Conservation (phyloP, 2,888 invertebrate species). For the Crepidodera aurea region DNA sequence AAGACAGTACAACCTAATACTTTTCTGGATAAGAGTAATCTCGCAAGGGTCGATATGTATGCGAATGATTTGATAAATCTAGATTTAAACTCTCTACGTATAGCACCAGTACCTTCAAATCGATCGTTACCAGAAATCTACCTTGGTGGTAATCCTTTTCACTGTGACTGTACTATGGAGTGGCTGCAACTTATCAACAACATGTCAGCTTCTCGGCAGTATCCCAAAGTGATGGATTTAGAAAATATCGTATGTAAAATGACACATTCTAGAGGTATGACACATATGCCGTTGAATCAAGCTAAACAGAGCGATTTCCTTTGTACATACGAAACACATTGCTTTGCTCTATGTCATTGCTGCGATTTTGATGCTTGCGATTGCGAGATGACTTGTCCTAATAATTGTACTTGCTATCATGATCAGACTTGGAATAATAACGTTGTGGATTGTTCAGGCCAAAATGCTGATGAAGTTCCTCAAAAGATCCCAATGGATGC, state of each 20-base stretch:
- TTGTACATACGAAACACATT: conserved; percentile 91
- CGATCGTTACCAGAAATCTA: conserved; percentile 87
- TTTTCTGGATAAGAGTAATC: conserved; percentile 83
- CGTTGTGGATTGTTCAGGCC: conserved; percentile 89
- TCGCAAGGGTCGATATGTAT: conserved; percentile 89
- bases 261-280: conserved; percentile 83
- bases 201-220: conserved; percentile 81
- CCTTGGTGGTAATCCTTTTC: conserved; percentile 91
- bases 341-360: conserved; percentile 94
- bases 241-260: conserved; percentile 88
- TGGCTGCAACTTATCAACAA: conserved; percentile 92
- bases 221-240: conserved; percentile 88
- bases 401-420: conserved; percentile 93
- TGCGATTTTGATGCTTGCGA: conserved; percentile 97
- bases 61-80: conserved; percentile 85
- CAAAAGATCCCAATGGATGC: conserved; percentile 92
- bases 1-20: conserved; percentile 83
- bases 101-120: conserved; percentile 76
- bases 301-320: conserved; percentile 86
- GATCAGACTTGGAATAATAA: conserved; percentile 94
- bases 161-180: conserved; percentile 95
- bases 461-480: conserved; percentile 80
- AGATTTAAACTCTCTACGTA: conserved; percentile 81
- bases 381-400: conserved; percentile 96
- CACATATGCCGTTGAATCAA: conserved; percentile 78